These are phyloP conservation scores for Sebastes cheni DNA, from an alignment of 2,797 vertebrate genomes.

Conservation along the genomic window DNA sequence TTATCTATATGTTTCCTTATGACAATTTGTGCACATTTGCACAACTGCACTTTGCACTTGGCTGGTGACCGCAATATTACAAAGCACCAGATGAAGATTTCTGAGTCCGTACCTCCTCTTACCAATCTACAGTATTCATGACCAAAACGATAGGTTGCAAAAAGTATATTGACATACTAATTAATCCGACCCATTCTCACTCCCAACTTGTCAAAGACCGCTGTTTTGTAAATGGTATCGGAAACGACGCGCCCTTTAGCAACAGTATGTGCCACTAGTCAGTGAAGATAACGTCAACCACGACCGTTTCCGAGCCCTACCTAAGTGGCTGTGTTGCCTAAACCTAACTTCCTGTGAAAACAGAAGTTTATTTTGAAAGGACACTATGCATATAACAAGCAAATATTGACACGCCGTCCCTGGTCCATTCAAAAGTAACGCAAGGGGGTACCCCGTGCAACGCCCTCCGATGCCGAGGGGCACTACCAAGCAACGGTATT, in stretches of 20 bases:
- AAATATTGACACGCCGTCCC: not conserved
- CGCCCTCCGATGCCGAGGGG: too few relatives aligned
- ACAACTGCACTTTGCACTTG: too few relatives aligned
- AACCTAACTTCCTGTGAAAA: not conserved
- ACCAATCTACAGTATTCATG: too few relatives aligned
- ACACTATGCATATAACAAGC: not conserved
- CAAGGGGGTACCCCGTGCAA: too few relatives aligned
- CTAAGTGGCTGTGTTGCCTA: not conserved
- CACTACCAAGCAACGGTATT: too few relatives aligned
- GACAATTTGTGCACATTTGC: too few relatives aligned
- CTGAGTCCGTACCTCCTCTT: too few relatives aligned
- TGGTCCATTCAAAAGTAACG: not conserved
- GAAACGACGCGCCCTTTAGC: not conserved
- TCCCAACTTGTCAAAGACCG: not conserved
- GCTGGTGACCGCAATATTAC: too few relatives aligned
- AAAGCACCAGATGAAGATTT: too few relatives aligned
- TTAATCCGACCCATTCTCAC: not conserved
- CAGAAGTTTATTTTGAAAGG: not conserved
- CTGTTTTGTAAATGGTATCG: not conserved
- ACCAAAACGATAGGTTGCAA: fast-evolving
- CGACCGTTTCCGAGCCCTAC: not conserved
- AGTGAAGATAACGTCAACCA: not conserved
- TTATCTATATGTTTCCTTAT: too few relatives aligned
- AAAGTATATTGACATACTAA: not conserved
- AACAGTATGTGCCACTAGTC: not conserved